These are phyloP conservation scores for Cerastis rubricosa DNA, from an alignment of 2,888 invertebrate species.

Conservation along the genomic window DNA sequence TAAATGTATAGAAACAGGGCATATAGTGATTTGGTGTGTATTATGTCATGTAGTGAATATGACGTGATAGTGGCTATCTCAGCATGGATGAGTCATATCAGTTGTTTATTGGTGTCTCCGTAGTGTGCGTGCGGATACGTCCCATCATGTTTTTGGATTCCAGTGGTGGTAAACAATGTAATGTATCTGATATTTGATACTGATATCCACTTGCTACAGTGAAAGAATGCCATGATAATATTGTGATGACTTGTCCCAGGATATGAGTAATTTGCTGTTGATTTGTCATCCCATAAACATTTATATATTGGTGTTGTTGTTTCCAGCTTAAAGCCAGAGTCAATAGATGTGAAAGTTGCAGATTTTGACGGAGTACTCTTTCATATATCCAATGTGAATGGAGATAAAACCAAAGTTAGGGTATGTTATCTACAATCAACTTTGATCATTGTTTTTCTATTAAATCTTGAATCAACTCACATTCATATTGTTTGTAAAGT, in stretches of 20 bases:
- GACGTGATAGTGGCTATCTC: slow-evolving; percentile 86
- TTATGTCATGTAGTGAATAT: slow-evolving; percentile 75
- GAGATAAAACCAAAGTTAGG: slow-evolving; percentile 99
- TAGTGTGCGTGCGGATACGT: slow-evolving; percentile 84
- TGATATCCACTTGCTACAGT: slow-evolving; percentile 59
- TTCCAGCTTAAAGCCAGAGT: slow-evolving; percentile 98
- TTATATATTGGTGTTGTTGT: slow-evolving; percentile 58
- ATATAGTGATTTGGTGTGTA: slow-evolving; percentile 69
- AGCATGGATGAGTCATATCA: slow-evolving; percentile 85
- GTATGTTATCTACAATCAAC: slow-evolving; percentile 90
- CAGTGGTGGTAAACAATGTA: slow-evolving; percentile 82
- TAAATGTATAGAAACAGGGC: slow-evolving; percentile 61
- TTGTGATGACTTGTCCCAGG: slow-evolving; percentile 64
- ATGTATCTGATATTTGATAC: slow-evolving; percentile 68
- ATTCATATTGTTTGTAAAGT: neutral
- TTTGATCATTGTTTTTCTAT: neutral
- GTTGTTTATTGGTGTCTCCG: slow-evolving; percentile 83
- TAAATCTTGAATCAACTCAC: neutral
- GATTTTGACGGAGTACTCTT: slow-evolving; percentile 99
- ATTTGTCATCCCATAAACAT: slow-evolving; percentile 54
- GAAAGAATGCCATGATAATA: slow-evolving; percentile 57
- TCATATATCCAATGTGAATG: slow-evolving; percentile 99
- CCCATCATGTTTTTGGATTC: slow-evolving; percentile 85
- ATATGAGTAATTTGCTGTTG: slow-evolving; percentile 71
- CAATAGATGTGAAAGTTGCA: slow-evolving; percentile 97